phyloP scores from a whole-genome alignment of 1,140 invertebrate genomes.

The Aethina tumida region DNA sequence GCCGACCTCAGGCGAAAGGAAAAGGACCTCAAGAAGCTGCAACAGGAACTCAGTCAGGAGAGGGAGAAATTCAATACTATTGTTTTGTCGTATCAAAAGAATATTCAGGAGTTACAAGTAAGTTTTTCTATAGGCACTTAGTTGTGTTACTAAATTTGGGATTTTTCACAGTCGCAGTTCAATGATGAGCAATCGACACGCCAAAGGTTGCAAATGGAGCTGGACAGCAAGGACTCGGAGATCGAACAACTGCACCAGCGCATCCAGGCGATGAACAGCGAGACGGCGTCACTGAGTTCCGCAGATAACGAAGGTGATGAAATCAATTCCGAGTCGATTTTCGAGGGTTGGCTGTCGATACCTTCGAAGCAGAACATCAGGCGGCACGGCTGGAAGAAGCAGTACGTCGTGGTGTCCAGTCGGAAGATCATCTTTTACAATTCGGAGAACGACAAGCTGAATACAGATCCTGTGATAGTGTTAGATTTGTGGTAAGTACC shows the following conservation, averaged over 20 bases:
- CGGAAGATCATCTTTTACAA: constrained; percentile 98
- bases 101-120: constrained; percentile 75
- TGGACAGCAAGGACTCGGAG: constrained; percentile 92
- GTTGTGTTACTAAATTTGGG: constrained; percentile 1
- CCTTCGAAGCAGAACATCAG: constrained; percentile 93
- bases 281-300: constrained; percentile 83
- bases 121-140: constrained; percentile 11
- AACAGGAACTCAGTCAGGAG: constrained; percentile 92
- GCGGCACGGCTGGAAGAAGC: constrained; percentile 92
- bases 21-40: constrained; percentile 88
- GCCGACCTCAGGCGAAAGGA: constrained; percentile 82
- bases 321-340: constrained; percentile 51
- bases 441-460: constrained; percentile 87
- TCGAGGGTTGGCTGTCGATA: constrained; percentile 93
- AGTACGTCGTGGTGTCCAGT: constrained; percentile 94
- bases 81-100: constrained; percentile 72
- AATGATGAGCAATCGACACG: constrained; percentile 59
- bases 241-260: constrained; percentile 86
- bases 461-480: constrained; percentile 88
- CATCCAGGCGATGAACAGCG: constrained; percentile 63
- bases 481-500: constrained; percentile 79
- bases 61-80: constrained; percentile 87
- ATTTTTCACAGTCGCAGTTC: constrained; percentile 37
- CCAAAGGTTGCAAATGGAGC: constrained; percentile 83
- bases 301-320: constrained; percentile 75